Conservation (phyloP, 2,888 invertebrate genomes). For the Caenorhabditis sp. region DNA sequence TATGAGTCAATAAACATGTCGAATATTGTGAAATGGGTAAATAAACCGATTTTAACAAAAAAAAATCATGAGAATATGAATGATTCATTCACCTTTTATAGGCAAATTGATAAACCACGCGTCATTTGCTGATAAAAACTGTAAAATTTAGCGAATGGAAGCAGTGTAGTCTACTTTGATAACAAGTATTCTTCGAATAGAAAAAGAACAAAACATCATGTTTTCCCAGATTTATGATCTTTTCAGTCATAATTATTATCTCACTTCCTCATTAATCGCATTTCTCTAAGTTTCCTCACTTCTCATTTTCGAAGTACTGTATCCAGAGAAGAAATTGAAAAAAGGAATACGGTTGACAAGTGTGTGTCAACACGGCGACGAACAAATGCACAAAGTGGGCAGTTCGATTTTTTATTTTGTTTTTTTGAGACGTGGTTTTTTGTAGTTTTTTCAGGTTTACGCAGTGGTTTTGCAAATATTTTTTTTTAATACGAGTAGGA, state of each 20-base stretch:
- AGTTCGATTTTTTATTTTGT: neutral
- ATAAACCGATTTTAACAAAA: neutral
- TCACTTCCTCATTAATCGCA: neutral
- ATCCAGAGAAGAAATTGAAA: neutral
- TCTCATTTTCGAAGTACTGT: neutral
- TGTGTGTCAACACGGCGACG: neutral
- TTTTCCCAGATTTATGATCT: neutral
- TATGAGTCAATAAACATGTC: too few species aligned
- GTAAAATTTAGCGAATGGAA: neutral
- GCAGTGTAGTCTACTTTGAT: too few species aligned
- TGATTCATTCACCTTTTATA: neutral
- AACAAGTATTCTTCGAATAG: too few species aligned
- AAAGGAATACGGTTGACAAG: conserved; percentile 1
- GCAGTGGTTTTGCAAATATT: neutral
- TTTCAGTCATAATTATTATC: too few species aligned
- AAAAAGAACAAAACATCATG: too few species aligned
- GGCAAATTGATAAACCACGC: neutral
- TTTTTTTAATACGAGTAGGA: too few species aligned
- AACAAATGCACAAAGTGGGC: neutral
- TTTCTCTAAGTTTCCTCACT: neutral
- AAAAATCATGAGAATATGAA: too few species aligned
- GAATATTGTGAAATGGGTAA: neutral
- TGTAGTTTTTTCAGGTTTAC: neutral
- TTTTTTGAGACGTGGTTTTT: neutral
- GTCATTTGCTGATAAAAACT: neutral